These are phyloP conservation scores for Mus minutoides DNA, from an alignment of 2,797 vertebrate species.

Conservation along the genomic window DNA sequence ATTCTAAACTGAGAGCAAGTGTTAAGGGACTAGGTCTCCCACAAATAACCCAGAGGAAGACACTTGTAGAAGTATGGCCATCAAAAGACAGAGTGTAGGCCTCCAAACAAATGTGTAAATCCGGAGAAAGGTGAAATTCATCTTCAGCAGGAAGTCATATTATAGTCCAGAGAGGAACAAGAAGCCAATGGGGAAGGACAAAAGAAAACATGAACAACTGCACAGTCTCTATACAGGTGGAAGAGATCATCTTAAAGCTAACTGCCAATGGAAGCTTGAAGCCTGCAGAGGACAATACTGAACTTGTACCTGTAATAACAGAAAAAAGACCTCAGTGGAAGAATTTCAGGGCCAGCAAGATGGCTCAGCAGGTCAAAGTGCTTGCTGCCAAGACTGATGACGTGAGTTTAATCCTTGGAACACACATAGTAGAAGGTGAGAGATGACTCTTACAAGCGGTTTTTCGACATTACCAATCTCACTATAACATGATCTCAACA, in stretches of 20 bases:
- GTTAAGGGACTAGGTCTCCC: neutral
- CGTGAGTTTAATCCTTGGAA: neutral
- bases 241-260: neutral
- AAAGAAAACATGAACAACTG: neutral
- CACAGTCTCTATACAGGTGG: neutral
- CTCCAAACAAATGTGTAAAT: neutral
- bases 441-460: neutral
- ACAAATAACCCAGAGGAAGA: neutral
- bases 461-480: neutral
- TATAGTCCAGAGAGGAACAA: neutral
- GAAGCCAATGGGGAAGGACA: neutral
- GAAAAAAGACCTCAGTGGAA: neutral
- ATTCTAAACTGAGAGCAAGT: neutral
- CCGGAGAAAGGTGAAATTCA: neutral
- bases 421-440: neutral
- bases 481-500: neutral
- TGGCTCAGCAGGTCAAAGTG: neutral
- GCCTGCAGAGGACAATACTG: neutral
- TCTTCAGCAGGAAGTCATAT: neutral
- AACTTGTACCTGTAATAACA: neutral
- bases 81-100: neutral
- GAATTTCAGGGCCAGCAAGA: neutral
- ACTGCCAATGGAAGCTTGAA: neutral
- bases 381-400: neutral
- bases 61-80: neutral